Conservation (phyloP, 2,888 invertebrate genomes). For the Orthosia gracilis region DNA sequence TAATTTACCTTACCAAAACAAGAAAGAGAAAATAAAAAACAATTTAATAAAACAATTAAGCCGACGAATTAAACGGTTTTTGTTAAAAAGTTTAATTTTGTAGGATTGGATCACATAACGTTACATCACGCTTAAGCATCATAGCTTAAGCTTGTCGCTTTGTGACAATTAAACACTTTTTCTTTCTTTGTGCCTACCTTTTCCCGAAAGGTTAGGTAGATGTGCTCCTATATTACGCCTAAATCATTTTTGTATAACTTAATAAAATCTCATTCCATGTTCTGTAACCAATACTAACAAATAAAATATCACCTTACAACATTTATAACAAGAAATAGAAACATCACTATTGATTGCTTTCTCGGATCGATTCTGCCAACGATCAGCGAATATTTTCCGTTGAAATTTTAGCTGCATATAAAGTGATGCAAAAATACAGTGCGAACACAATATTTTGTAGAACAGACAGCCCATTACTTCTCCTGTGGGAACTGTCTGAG, state of each 20-base stretch:
- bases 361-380: constrained; percentile 32
- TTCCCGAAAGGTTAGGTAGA: too few relatives aligned
- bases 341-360: constrained; percentile 53
- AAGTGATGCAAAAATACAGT: constrained; percentile 82
- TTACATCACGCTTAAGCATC: too few relatives aligned
- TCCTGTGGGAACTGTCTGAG: constrained; percentile 89
- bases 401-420: constrained; percentile 74
- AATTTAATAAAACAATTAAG: too few relatives aligned
- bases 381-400: constrained; percentile 42
- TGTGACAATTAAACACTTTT: too few relatives aligned
- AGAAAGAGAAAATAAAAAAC: too few relatives aligned
- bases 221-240: too few relatives aligned
- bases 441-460: constrained; percentile 86
- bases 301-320: constrained; percentile 43
- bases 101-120: too few relatives aligned
- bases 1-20: too few relatives aligned
- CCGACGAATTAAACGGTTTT: too few relatives aligned
- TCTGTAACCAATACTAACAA: constrained; percentile 14
- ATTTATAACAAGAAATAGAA: constrained; percentile 52
- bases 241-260: neutral
- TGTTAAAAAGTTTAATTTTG: too few relatives aligned
- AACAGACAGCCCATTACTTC: constrained; percentile 88
- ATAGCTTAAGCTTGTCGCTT: too few relatives aligned
- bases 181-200: too few relatives aligned
- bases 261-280: constrained; percentile 23